Conservation (phyloP, 1,140 invertebrate genomes). For the Macrostomum lignano region DNA sequence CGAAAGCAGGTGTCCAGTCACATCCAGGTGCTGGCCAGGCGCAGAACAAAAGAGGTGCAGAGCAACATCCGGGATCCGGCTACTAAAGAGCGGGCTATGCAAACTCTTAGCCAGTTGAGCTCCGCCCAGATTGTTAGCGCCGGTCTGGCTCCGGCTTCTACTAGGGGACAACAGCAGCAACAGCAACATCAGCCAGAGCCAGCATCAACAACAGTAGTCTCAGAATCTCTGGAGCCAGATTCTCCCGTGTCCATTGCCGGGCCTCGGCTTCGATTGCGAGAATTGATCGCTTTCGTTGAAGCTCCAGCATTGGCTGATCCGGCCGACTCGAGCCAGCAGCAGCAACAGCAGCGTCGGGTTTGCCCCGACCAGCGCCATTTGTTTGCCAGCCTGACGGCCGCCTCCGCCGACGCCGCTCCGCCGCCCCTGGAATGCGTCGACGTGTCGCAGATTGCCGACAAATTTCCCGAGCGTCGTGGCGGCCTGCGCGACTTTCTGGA, state of each 20-base stretch:
- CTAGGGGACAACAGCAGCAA: neutral
- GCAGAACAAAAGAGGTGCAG: slow-evolving; percentile 57
- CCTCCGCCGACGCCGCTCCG: neutral
- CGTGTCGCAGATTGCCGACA: slow-evolving; percentile 88
- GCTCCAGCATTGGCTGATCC: too few relatives aligned
- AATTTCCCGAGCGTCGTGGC: slow-evolving; percentile 78
- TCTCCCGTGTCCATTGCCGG: slow-evolving; percentile 81
- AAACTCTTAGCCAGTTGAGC: neutral
- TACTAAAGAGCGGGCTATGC: neutral
- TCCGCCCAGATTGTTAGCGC: neutral
- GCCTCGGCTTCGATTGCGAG: slow-evolving; percentile 71
- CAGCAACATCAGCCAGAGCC: neutral
- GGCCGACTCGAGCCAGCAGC: too few relatives aligned
- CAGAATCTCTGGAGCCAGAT: too few relatives aligned
- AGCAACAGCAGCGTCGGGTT: too few relatives aligned
- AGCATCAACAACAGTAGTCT: neutral
- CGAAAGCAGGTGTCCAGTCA: slow-evolving; percentile 96
- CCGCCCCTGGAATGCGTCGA: slow-evolving; percentile 44
- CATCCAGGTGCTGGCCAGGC: slow-evolving; percentile 85
- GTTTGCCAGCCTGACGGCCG: neutral
- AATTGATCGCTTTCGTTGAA: slow-evolving; percentile 93
- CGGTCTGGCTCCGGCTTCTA: slow-evolving; percentile 1
- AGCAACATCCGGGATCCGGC: slow-evolving; percentile 5
- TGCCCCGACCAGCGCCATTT: too few relatives aligned
- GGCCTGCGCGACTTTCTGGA: slow-evolving; percentile 89